These are phyloP conservation scores for Microctonus brassicae DNA, from an alignment of 2,888 invertebrate species.

Conservation along the genomic window DNA sequence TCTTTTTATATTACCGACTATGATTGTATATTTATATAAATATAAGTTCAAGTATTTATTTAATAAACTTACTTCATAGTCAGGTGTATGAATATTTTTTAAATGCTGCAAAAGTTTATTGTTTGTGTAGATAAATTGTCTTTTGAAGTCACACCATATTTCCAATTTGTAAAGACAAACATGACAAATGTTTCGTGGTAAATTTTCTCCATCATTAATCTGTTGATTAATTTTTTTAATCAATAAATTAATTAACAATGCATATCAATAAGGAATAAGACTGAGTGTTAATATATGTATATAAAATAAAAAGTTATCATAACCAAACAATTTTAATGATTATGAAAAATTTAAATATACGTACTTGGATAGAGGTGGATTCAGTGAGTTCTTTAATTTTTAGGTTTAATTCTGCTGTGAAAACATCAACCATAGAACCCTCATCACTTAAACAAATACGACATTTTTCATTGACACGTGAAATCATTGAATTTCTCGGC, in stretches of 20 bases:
- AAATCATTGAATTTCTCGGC: constrained; percentile 58
- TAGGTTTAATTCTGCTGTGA: constrained; percentile 51
- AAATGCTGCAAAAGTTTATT: constrained; percentile 53
- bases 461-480: constrained; percentile 55
- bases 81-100: constrained; percentile 44
- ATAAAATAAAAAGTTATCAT: constrained; percentile 18
- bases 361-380: constrained; percentile 60
- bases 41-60: not conserved
- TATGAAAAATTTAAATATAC: constrained; percentile 17
- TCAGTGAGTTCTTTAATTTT: constrained; percentile 58
- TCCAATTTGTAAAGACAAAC: constrained; percentile 65
- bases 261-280: not conserved
- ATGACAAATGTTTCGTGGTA: constrained; percentile 62
- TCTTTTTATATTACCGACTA: not conserved
- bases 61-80: constrained; percentile 45
- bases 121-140: constrained; percentile 59
- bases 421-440: constrained; percentile 58
- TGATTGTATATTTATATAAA: not conserved
- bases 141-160: constrained; percentile 64
- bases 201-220: constrained; percentile 57
- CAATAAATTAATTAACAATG: constrained; percentile 8
- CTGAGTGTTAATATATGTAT: not conserved
- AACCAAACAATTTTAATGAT: constrained; percentile 24
- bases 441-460: constrained; percentile 61
- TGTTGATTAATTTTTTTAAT: constrained; percentile 36